These are phyloP conservation scores for Lymantria dispar DNA, from an alignment of 2,888 invertebrate genomes.

Conservation along the genomic window DNA sequence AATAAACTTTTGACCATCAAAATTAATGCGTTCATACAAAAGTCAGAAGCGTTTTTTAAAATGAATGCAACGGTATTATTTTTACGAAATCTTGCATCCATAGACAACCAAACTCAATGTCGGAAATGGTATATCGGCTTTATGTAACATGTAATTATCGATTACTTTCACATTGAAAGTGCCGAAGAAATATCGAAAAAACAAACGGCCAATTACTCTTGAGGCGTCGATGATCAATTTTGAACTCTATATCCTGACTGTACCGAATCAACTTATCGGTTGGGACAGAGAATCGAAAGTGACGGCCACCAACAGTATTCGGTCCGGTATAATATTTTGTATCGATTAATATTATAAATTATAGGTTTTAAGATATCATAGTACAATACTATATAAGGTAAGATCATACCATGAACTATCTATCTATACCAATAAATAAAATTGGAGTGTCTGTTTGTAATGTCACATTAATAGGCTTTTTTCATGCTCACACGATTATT, in stretches of 20 bases:
- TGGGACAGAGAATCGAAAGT: conserved; percentile 11
- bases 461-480: no score
- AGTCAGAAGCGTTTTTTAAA: neutral
- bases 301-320: conserved; percentile 8
- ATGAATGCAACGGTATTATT: neutral
- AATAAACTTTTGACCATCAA: neutral
- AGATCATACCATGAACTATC: neutral
- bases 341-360: conserved; percentile 12
- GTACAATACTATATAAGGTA: neutral
- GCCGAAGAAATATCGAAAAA: conserved; percentile 27
- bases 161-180: conserved; percentile 58
- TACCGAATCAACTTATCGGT: conserved; percentile 17
- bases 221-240: conserved; percentile 27
- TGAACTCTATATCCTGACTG: conserved; percentile 22
- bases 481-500: no score
- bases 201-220: conserved; percentile 26
- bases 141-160: conserved; percentile 47
- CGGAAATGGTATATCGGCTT: conserved; percentile 6
- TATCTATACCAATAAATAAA: no score
- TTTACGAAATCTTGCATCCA: conserved; percentile 1
- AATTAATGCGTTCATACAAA: neutral
- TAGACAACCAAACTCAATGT: conserved; percentile 12
- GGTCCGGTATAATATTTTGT: neutral
- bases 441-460: no score
- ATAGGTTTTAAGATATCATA: conserved; percentile 3